Base-by-base conservation (phyloP, 2,888 invertebrate genomes). In the Ceraclea dissimilis region DNA sequence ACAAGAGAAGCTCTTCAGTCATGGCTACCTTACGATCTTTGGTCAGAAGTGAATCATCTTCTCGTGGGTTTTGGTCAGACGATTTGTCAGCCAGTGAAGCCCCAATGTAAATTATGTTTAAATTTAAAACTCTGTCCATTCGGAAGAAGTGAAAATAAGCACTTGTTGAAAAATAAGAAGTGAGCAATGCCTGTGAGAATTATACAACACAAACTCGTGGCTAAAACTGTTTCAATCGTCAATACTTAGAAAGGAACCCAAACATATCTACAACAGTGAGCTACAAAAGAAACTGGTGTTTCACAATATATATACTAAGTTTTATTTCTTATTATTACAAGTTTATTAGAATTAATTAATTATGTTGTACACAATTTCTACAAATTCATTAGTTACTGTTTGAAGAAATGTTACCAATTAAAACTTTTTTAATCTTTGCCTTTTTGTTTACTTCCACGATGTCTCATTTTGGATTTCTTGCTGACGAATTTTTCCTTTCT, bases 41-140 rank as follows among this genome's bases (percentile, higher is more conserved):
- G 96, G 96, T 79, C 80, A 63, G 89, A 93, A 71, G 84, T 92
- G 0, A 95, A 98, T 73, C 84, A 89, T 66, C 76, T 97, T 2
- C 76, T 99, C 60, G 99, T 99, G 10, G 99, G 99, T 4, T 99
- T 99, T 76, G 99, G 99, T 0, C 98, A 99, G 74, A 91, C 92
- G 53, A 84, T 88, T 58, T 99, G 99, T 70, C 74, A 82, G 53
- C 90, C 97, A 0, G 71, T 87, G 0, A 81, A 79, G 49, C 98
- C 99, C 1, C 84, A 84, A 63, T 99, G 98, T 71, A 69, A 68
- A 6, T 79, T 82, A 52, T 99, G 98, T 69, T 75, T 93, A 16
- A 96, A 96, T 71, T 80, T 76, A 60, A 69, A 81, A 18, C 80
- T 94, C 46, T 98, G 98, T 69, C 94, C 96, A 2, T 84, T 75